Evolutionary conservation across 2,797 vertebrate species (phyloP), one percentile per base, ranked within the genome.

Genomic region (Gambusia yucatana): DNA sequence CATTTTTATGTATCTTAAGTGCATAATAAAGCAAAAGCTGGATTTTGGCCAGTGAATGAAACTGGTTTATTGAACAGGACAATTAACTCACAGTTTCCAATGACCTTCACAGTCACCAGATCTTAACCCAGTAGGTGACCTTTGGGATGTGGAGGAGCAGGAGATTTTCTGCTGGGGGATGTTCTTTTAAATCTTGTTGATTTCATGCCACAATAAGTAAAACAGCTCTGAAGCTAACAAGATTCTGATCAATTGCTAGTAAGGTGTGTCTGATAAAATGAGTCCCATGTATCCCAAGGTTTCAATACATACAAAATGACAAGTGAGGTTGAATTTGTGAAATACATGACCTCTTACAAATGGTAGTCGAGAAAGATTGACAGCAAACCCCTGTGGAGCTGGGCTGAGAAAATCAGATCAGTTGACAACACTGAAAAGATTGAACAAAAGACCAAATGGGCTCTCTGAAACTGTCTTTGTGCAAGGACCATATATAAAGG

Each of bases 391-490:
- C 33, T 75, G 25, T 74, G 48, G 55, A 83, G 55, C 25, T 41
- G 46, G 85, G 76, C 76, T 72, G 80, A 83, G 77, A 88, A 88
- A 88, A 88, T 83, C 57, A 30, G 72, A 77, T 89, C 79, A 90
- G 90, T 85, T 85, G 86, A 87, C 89, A 88, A 84, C 76, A 77
- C 70, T 84, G 81, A 82, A 77, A 80, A 85, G 59, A 83, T 72
- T 76, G 79, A 90, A 94, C 92, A 94, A 94, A 94, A 90, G 93
- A 94, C 81, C 94, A 95, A 91, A 94, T 95, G 94, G 91, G 88
- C 85, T 84, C 87, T 89, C 75, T 87, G 86, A 90, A 92, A 92
- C 89, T 82, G 85, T 86, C 78, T 79, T 78, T 84, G 86, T 83
- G 86, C 89, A 79, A 85, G 75, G 67, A 78, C 78, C 80, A 76